Evolutionary conservation across 2,888 invertebrate species (phyloP).

Genomic region (Meta bourneti): DNA sequence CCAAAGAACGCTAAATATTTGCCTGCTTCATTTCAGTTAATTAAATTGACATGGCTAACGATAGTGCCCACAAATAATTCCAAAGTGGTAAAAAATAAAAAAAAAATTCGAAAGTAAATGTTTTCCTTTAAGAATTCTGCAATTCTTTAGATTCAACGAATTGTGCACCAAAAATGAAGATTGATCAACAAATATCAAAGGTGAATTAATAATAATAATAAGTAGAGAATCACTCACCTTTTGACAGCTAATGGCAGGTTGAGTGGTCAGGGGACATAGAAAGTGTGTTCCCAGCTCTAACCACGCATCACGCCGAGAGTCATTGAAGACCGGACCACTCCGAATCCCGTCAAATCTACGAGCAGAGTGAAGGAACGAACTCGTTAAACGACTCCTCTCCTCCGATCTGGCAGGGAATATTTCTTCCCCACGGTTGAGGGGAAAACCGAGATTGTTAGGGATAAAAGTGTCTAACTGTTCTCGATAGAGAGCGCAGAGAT

Average conservation of each 20-base stretch:
- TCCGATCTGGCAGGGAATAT: not conserved
- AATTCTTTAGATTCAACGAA: too few relatives aligned
- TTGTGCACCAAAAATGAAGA: too few relatives aligned
- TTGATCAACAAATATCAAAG: too few relatives aligned
- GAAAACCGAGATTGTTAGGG: not conserved
- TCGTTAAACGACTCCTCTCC: not conserved
- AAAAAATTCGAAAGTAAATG: too few relatives aligned
- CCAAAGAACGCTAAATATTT: too few relatives aligned
- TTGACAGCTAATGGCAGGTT: not conserved
- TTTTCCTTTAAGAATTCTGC: too few relatives aligned
- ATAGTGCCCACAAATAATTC: too few relatives aligned
- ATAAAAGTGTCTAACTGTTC: not conserved
- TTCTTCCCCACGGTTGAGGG: not conserved
- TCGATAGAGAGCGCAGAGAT: too few relatives aligned
- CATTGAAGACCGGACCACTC: slow-evolving; percentile 2
- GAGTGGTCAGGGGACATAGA: not conserved
- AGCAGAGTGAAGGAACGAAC: slow-evolving; percentile 19
- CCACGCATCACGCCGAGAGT: not conserved
- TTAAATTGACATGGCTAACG: too few relatives aligned
- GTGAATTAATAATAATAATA: too few relatives aligned
- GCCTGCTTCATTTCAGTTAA: too few relatives aligned
- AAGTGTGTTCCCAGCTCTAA: not conserved
- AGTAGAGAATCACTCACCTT: not conserved
- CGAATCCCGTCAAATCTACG: slow-evolving; percentile 38
- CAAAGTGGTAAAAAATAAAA: too few relatives aligned